These are phyloP conservation scores for Ypsolopha scabrella DNA, from an alignment of 2,888 invertebrate genomes.

Conservation along the genomic window DNA sequence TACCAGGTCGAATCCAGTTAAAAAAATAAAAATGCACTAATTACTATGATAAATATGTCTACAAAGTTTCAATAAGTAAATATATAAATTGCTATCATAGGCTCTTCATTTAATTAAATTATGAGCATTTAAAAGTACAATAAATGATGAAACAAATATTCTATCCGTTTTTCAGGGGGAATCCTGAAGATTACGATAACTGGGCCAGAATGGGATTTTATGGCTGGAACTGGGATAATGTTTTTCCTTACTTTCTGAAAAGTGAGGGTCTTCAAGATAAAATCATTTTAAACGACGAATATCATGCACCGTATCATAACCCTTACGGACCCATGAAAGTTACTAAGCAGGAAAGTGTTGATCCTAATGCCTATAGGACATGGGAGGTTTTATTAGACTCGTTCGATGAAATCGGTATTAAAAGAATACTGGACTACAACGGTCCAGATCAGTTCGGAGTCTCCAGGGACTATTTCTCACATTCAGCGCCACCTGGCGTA, in stretches of 20 bases:
- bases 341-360: slow-evolving; percentile 7
- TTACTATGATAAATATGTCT: neutral
- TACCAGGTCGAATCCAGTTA: neutral
- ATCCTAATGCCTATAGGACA: neutral
- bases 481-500: neutral
- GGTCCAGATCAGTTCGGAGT: neutral
- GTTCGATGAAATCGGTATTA: slow-evolving; percentile 2
- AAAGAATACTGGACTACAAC: neutral
- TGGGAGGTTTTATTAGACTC: neutral
- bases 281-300: slow-evolving; percentile 4
- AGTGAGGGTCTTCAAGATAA: slow-evolving; percentile 28
- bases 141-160: neutral
- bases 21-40: neutral
- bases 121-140: neutral
- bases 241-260: slow-evolving; percentile 39
- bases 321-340: slow-evolving; percentile 32
- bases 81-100: no score
- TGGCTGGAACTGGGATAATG: slow-evolving; percentile 57
- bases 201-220: slow-evolving; percentile 51
- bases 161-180: slow-evolving; percentile 24
- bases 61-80: no score
- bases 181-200: slow-evolving; percentile 38
- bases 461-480: neutral
- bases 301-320: slow-evolving; percentile 15
- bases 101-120: neutral